phyloP scores from a whole-genome alignment of 35 echinoderm and acorn worm species.

The Strongylocentrotus purpuratus region DNA sequence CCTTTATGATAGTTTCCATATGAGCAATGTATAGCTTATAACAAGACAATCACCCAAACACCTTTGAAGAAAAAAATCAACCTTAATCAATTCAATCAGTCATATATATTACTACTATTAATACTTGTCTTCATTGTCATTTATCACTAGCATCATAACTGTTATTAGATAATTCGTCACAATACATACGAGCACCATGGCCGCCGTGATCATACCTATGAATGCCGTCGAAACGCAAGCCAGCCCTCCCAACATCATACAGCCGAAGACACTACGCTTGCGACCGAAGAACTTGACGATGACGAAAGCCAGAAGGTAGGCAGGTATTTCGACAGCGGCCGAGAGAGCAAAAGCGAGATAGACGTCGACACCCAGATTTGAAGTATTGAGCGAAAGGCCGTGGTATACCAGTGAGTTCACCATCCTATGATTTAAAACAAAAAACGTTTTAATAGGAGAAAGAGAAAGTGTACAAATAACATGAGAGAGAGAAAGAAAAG shows the following conservation, averaged over 20 bases:
- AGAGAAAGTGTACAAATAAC: neutral
- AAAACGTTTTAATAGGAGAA: neutral
- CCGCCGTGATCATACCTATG: neutral
- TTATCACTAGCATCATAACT: no score
- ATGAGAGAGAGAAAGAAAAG: no score
- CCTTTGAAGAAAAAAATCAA: no score
- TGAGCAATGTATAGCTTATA: no score
- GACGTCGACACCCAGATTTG: slow-evolving; percentile 41
- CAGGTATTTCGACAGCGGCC: slow-evolving; percentile 60
- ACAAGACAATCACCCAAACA: no score
- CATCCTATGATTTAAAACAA: slow-evolving; percentile 51
- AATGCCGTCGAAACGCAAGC: slow-evolving; percentile 36
- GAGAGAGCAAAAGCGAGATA: slow-evolving; percentile 56
- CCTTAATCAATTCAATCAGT: no score
- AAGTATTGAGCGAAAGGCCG: slow-evolving; percentile 55
- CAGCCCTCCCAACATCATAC: slow-evolving; percentile 22
- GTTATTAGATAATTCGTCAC: no score
- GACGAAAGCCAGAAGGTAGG: slow-evolving; percentile 26
- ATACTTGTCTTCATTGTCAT: no score
- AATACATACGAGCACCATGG: neutral
- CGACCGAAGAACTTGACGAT: slow-evolving; percentile 53
- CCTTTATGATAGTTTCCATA: no score
- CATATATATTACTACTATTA: no score
- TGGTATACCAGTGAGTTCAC: slow-evolving; percentile 50
- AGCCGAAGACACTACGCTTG: neutral